A percentile compares a stretch with the other conserved stretches of the same genome.
Conservation (phyloP, 2,113 vertebrate genomes). For the Sapayoa aenigma region DNA sequence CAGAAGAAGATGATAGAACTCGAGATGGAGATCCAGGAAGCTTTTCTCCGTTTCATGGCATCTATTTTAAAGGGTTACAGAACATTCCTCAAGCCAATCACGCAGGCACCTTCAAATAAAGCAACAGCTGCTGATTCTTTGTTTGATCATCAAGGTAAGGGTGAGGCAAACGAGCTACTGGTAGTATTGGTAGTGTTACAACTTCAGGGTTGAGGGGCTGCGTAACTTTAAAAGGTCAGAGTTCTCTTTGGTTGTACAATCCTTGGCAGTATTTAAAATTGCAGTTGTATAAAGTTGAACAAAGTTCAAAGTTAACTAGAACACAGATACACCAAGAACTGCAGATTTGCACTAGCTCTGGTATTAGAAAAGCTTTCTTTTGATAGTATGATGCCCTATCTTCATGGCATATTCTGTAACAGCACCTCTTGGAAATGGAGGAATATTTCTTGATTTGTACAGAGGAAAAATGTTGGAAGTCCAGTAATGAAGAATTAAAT, state of each 20-base stretch:
- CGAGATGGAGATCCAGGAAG: slow-evolving; percentile 96
- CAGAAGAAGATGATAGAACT: slow-evolving; percentile 90
- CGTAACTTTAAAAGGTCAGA: not conserved
- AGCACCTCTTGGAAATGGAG: not conserved
- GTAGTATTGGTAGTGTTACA: not conserved
- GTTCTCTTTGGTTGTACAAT: not conserved
- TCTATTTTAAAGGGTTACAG: slow-evolving; percentile 94
- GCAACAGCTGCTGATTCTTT: slow-evolving; percentile 91
- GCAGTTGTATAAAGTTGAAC: not conserved
- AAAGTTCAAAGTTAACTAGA: not conserved
- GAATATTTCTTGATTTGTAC: not conserved
- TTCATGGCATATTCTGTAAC: not conserved
- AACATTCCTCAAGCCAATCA: slow-evolving; percentile 92
- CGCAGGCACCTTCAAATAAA: slow-evolving; percentile 92
- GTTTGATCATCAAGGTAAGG: slow-evolving; percentile 92
- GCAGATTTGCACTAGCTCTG: not conserved
- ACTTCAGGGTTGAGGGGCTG: not conserved
- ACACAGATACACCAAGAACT: not conserved
- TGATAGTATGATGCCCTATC: not conserved
- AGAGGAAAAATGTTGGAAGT: not conserved
- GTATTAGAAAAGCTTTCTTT: not conserved
- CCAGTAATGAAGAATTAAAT: not conserved
- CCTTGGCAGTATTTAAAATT: not conserved
- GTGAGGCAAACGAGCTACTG: not conserved
- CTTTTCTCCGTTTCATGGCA: slow-evolving; percentile 96